A percentile compares a stretch with the other conserved stretches of the same genome.
Evolutionary conservation across 1,140 invertebrate species (phyloP).

Genomic region (Scylla paramamosain): DNA sequence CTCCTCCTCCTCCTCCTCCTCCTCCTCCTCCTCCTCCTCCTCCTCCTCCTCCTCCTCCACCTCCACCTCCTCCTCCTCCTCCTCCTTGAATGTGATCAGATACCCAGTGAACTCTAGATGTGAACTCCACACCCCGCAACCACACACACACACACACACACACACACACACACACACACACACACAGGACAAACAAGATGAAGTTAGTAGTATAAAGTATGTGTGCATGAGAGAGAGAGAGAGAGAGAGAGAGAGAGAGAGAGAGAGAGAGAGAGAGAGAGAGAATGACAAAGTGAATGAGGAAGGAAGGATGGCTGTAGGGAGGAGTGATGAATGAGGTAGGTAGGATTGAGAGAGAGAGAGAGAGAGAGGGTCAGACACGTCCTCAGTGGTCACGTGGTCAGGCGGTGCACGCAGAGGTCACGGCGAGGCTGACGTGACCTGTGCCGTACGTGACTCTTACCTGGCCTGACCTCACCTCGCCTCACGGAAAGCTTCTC

Average conservation of each 20-base stretch:
- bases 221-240: too few relatives aligned
- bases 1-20: too few relatives aligned
- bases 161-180: too few relatives aligned
- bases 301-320: background rate
- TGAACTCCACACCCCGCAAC: too few relatives aligned
- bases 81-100: too few relatives aligned
- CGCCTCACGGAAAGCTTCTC: background rate
- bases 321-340: background rate
- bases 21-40: too few relatives aligned
- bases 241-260: background rate
- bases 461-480: background rate
- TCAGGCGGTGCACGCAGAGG: background rate
- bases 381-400: background rate
- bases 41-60: too few relatives aligned
- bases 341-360: background rate
- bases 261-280: background rate
- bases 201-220: too few relatives aligned
- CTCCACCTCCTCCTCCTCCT: too few relatives aligned
- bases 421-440: background rate
- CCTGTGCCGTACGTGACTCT: background rate
- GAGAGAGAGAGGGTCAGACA: background rate
- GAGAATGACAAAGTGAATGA: background rate
- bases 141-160: too few relatives aligned
- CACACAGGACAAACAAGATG: too few relatives aligned
- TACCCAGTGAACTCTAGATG: too few relatives aligned